These are phyloP conservation scores for Resseliella maxima DNA, from an alignment of 2,888 invertebrate genomes.

Conservation along the genomic window DNA sequence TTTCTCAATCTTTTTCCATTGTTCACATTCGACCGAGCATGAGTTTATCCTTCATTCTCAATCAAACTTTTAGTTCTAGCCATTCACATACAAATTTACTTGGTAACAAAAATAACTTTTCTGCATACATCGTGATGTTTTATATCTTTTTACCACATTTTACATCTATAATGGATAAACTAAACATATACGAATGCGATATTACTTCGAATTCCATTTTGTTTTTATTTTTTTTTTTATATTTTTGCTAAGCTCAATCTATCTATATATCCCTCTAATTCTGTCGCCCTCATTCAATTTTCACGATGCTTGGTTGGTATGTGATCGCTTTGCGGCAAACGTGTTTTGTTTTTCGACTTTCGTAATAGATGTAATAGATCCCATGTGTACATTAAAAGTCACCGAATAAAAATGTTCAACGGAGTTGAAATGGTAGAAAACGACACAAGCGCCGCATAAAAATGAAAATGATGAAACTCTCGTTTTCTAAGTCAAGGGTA, in stretches of 20 bases:
- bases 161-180: slow-evolving; percentile 27
- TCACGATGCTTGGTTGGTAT: background rate
- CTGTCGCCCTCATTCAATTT: background rate
- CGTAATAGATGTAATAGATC: slow-evolving; percentile 48
- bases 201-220: background rate
- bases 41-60: too few species aligned
- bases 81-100: slow-evolving; percentile 1
- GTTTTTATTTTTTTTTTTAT: background rate
- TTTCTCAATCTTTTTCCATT: background rate
- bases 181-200: slow-evolving; percentile 6
- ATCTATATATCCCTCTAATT: background rate
- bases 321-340: background rate
- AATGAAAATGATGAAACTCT: background rate
- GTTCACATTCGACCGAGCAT: too few species aligned
- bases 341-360: slow-evolving; percentile 18
- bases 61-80: background rate
- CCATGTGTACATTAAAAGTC: slow-evolving; percentile 51
- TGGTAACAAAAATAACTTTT: background rate
- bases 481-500: slow-evolving; percentile 7
- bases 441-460: slow-evolving; percentile 27
- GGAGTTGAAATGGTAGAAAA: background rate
- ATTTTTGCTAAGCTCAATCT: background rate
- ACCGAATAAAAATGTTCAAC: slow-evolving; percentile 41
- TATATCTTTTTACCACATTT: background rate
- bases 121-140: background rate